phyloP scores from a whole-genome alignment of 2,797 vertebrate species.

The Echiichthys vipera region DNA sequence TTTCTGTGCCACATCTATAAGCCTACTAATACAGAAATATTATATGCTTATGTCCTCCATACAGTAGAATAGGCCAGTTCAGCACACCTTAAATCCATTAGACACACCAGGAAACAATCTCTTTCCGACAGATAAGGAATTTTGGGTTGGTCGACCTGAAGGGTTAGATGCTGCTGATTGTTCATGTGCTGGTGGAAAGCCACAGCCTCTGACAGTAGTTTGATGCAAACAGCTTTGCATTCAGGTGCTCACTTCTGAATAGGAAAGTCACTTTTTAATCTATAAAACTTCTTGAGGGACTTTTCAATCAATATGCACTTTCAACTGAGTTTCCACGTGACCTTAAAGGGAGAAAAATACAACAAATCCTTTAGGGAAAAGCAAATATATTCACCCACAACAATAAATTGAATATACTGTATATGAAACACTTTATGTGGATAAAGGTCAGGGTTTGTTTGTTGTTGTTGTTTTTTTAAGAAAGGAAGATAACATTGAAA shows the following conservation, averaged over 20 bases:
- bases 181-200: not conserved
- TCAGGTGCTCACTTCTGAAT: not conserved
- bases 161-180: not conserved
- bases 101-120: not conserved
- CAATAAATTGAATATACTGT: not conserved
- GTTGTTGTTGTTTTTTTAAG: not conserved
- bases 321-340: not conserved
- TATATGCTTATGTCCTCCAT: not conserved
- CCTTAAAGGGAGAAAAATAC: not conserved
- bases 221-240: not conserved
- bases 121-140: not conserved
- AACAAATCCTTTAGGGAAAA: not conserved
- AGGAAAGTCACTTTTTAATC: not conserved
- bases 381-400: not conserved
- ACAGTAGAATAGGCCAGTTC: not conserved
- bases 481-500: conserved; percentile 29
- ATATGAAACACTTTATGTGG: not conserved
- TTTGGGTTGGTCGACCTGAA: not conserved
- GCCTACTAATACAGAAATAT: conserved; percentile 1
- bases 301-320: not conserved
- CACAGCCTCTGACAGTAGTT: not conserved
- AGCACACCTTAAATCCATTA: not conserved
- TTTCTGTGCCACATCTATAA: not conserved
- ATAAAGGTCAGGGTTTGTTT: conserved; percentile 20
- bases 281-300: not conserved